These are phyloP conservation scores for Strigamia transsilvanica DNA, from an alignment of 2,888 invertebrate genomes.

Conservation along the genomic window DNA sequence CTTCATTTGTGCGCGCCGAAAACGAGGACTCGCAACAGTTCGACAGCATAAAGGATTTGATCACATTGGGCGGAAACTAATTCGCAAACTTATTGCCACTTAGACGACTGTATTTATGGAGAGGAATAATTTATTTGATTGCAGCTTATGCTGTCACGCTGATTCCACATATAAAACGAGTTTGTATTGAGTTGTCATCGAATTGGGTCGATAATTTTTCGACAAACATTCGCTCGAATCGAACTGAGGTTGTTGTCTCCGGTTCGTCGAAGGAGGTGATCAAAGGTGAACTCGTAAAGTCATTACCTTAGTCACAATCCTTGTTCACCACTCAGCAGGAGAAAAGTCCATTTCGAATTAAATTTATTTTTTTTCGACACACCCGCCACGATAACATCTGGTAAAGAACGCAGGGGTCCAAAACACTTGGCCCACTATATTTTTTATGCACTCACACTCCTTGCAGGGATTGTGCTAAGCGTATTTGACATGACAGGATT, in stretches of 20 bases:
- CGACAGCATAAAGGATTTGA: constrained; percentile 20
- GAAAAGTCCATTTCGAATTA: constrained; percentile 20
- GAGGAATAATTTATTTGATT: constrained; percentile 1
- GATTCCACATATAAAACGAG: background rate
- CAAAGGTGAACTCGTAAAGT: constrained; percentile 9
- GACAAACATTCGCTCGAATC: background rate
- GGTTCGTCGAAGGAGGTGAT: background rate
- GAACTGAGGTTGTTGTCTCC: background rate
- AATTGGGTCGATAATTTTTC: constrained; percentile 6
- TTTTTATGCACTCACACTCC: constrained; percentile 5
- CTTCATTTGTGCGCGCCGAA: background rate
- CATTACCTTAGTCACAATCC: constrained; percentile 20
- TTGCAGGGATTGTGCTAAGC: background rate
- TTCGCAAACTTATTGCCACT: constrained; percentile 9
- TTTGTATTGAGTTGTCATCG: constrained; percentile 3
- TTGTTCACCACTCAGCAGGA: constrained; percentile 14
- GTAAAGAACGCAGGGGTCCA: background rate
- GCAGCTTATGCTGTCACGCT: background rate
- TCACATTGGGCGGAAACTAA: constrained; percentile 14
- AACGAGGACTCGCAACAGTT: background rate
- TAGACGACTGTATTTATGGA: background rate
- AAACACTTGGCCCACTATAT: constrained; percentile 17
- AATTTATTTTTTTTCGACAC: constrained; percentile 17
- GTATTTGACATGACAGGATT: background rate
- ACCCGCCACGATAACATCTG: constrained; percentile 14